Evolutionary conservation across 2,888 invertebrate genomes (phyloP).

Genomic region (Polyommatus iphigenia): DNA sequence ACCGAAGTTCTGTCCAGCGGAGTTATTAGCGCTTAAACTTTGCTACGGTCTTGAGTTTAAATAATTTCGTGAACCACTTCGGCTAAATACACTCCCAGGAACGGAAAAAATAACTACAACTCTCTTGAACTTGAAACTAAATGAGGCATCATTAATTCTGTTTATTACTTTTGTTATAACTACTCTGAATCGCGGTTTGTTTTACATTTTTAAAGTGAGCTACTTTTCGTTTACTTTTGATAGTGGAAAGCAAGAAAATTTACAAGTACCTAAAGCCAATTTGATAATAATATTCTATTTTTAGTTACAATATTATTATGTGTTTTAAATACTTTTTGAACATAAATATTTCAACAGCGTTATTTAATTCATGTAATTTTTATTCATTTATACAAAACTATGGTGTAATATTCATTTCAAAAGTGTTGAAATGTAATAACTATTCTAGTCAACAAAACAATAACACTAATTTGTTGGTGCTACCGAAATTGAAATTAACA

Average conservation of each 20-base stretch:
- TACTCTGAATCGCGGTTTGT: neutral
- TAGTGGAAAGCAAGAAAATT: neutral
- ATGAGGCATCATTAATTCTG: constrained; percentile 27
- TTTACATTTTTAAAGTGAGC: neutral
- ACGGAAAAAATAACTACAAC: constrained; percentile 42
- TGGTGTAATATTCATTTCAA: too few relatives aligned
- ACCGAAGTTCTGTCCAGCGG: constrained; percentile 48
- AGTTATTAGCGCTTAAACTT: constrained; percentile 63
- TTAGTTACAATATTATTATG: too few relatives aligned
- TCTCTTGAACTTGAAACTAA: constrained; percentile 23
- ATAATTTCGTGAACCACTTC: constrained; percentile 63
- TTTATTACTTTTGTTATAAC: constrained; percentile 13
- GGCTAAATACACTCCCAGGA: constrained; percentile 58
- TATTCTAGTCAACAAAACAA: neutral
- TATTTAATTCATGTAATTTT: too few relatives aligned
- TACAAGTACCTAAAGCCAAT: neutral
- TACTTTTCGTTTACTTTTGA: neutral
- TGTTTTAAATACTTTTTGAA: too few relatives aligned
- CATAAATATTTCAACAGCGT: too few relatives aligned
- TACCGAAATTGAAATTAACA: constrained; percentile 25
- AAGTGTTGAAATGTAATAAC: neutral
- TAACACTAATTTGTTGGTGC: neutral
- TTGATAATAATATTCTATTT: neutral
- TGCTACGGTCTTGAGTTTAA: constrained; percentile 58
- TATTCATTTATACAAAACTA: too few relatives aligned